Percentiles rank a stretch among this genome's conserved stretches.
Conservation (phyloP, 2,888 invertebrate genomes). For the Pycnomerus fuliginosus region DNA sequence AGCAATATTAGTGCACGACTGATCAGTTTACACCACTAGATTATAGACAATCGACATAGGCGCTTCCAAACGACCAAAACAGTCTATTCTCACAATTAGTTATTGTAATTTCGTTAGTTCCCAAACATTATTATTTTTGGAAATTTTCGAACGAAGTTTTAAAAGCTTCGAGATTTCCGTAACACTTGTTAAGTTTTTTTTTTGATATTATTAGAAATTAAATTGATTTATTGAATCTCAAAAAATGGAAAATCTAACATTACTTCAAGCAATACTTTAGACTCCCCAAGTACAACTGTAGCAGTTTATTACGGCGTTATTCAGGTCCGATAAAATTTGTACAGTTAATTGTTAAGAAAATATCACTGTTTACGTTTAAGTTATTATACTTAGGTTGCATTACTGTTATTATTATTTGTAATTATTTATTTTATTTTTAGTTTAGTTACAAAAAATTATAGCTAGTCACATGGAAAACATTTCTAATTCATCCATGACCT, state of each 20-base stretch:
- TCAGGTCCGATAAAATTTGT: conserved; percentile 20
- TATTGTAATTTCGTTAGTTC: conserved; percentile 1
- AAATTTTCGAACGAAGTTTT: too few species aligned
- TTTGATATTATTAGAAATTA: neutral
- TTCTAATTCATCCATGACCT: too few species aligned
- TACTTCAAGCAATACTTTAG: conserved; percentile 19
- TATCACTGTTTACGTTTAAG: conserved; percentile 38
- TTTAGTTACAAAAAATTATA: conserved; percentile 18
- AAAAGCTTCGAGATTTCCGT: neutral
- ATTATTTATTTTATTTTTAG: conserved; percentile 39
- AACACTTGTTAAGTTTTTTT: conserved; percentile 3
- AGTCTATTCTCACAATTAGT: conserved; percentile 3
- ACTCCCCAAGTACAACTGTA: conserved; percentile 7
- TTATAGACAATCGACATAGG: conserved; percentile 35
- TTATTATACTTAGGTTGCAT: conserved; percentile 36
- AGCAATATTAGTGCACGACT: conserved; percentile 32
- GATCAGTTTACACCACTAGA: conserved; percentile 32
- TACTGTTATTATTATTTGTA: conserved; percentile 38
- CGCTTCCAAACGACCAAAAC: conserved; percentile 30
- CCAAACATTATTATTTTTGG: conserved; percentile 2
- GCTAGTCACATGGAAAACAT: conserved; percentile 8
- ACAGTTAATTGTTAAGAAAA: conserved; percentile 33
- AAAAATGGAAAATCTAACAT: conserved; percentile 11
- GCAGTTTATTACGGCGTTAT: conserved; percentile 8
- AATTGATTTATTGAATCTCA: conserved; percentile 6